Conservation (phyloP, 2,113 vertebrate species). For the Falcunculus frontatus region DNA sequence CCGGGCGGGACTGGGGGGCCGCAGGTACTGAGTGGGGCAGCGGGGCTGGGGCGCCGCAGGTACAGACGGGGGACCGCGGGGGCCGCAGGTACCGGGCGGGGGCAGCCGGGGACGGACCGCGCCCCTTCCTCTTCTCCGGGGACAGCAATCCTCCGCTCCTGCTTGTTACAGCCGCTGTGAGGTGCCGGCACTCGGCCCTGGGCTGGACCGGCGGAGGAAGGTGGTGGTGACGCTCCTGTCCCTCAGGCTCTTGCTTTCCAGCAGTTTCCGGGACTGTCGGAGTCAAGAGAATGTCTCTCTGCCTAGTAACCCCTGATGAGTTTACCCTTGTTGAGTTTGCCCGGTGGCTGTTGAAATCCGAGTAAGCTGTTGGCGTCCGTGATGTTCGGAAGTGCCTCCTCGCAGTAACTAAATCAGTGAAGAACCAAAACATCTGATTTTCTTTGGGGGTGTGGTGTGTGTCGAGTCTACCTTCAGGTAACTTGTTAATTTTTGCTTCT, state of each 20-base stretch:
- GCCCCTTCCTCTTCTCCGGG: too few relatives aligned
- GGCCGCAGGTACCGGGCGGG: neutral
- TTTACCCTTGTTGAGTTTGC: neutral
- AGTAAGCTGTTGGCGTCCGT: rapidly evolving
- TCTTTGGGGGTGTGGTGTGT: neutral
- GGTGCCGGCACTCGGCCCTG: neutral
- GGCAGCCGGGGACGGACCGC: neutral
- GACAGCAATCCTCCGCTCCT: rapidly evolving
- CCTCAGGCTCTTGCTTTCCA: neutral
- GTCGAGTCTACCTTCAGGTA: neutral
- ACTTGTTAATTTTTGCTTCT: neutral
- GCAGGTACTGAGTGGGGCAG: neutral
- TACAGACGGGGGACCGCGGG: neutral
- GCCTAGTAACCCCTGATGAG: rapidly evolving
- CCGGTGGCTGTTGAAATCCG: neutral
- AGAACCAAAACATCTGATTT: rapidly evolving
- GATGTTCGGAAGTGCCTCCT: neutral
- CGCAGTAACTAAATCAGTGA: neutral
- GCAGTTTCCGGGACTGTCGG: neutral
- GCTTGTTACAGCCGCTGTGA: neutral
- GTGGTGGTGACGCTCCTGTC: neutral
- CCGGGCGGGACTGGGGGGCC: neutral
- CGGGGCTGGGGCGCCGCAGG: neutral
- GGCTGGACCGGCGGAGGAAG: too few relatives aligned
- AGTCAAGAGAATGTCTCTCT: neutral